phyloP scores from a whole-genome alignment of 2,113 vertebrate genomes.

The Geococcyx californianus region DNA sequence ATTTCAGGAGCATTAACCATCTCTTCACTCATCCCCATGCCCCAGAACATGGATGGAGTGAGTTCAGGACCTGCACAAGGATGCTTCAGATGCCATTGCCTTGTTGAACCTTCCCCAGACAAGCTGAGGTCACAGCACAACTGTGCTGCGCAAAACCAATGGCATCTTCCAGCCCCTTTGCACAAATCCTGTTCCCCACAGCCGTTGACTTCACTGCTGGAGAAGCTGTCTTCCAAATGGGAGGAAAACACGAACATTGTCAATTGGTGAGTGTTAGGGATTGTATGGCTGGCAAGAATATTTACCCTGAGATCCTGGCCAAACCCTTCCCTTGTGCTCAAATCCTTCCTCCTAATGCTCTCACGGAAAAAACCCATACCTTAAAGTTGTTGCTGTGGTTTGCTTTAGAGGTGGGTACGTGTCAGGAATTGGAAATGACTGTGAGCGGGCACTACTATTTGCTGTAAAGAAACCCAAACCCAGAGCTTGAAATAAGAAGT shows the following conservation, averaged over 20 bases:
- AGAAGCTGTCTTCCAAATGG: neutral
- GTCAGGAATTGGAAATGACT: neutral
- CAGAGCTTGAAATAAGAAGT: neutral
- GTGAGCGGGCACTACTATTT: neutral
- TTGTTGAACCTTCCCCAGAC: neutral
- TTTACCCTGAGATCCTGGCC: neutral
- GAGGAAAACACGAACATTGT: neutral
- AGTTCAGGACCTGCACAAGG: neutral
- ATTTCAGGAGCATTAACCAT: neutral
- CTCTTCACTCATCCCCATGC: neutral
- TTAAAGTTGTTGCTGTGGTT: neutral
- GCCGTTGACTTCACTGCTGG: accelerated
- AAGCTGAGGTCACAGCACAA: accelerated
- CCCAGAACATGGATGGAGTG: neutral
- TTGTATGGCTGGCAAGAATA: neutral
- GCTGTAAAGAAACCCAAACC: neutral
- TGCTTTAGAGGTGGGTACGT: neutral
- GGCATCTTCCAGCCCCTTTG: neutral
- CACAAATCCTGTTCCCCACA: neutral
- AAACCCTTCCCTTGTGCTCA: neutral
- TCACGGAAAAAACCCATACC: neutral
- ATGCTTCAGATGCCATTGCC: neutral
- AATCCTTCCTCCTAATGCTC: neutral
- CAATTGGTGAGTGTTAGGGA: accelerated
- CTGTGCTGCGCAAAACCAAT: neutral